These are phyloP conservation scores for Valencia hispanica DNA, from an alignment of 2,797 vertebrate species.

Conservation along the genomic window DNA sequence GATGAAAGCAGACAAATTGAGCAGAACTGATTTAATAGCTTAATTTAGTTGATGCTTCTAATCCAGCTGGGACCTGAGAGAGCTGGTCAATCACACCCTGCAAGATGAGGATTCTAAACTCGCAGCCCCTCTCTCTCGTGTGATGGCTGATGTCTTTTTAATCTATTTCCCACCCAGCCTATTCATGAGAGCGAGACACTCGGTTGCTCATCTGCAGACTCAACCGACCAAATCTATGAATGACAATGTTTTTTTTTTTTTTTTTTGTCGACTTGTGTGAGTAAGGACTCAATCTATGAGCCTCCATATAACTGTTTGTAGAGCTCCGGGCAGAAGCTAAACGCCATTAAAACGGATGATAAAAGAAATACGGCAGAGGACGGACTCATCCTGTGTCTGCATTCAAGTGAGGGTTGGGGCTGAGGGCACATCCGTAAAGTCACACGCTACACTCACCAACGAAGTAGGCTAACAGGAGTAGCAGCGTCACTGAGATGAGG, in stretches of 20 bases:
- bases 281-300: slow-evolving; percentile 57
- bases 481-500: slow-evolving; percentile 91
- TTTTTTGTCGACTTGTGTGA: slow-evolving; percentile 55
- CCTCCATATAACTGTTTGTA: slow-evolving; percentile 50
- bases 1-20: slow-evolving; percentile 44
- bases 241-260: slow-evolving; percentile 74
- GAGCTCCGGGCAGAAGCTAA: slow-evolving; percentile 40
- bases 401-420: slow-evolving; percentile 27
- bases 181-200: slow-evolving; percentile 52
- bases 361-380: slow-evolving; percentile 39
- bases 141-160: slow-evolving; percentile 65
- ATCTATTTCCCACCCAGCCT: slow-evolving; percentile 64
- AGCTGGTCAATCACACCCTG: slow-evolving; percentile 51
- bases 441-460: slow-evolving; percentile 85
- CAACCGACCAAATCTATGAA: slow-evolving; percentile 63
- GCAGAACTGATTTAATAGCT: slow-evolving; percentile 55
- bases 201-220: slow-evolving; percentile 50
- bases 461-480: slow-evolving; percentile 96
- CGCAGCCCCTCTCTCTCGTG: slow-evolving; percentile 35
- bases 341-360: slow-evolving; percentile 52
- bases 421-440: slow-evolving; percentile 13
- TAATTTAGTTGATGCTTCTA: slow-evolving; percentile 45
- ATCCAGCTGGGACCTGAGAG: slow-evolving; percentile 52
- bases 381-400: slow-evolving; percentile 35
- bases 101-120: slow-evolving; percentile 54